Base-by-base conservation (phyloP, 2,113 vertebrate species). In the Microtus oregoni region DNA sequence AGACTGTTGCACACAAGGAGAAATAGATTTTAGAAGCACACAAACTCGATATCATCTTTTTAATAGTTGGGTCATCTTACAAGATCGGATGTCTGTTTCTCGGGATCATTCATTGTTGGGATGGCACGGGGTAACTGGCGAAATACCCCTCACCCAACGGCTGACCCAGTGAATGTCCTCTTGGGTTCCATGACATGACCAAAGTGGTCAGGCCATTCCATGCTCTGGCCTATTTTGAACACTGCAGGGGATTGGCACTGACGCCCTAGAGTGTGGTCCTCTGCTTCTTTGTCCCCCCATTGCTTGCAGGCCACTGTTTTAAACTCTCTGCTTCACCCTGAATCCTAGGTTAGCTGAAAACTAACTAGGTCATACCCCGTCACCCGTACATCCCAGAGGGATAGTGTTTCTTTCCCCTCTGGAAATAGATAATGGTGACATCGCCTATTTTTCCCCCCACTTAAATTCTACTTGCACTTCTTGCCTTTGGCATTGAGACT, bases 321-420 rank as follows among this genome's bases (percentile, higher is more conserved):
- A 72, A 94, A 67, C 3, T 26, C 13, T 14, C 24, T 86, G 2
- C 58, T 90, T 94, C 58, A 86, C 87, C 65, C n/a, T 13, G 2
- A 0, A 4, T 82, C 93, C 94, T 67, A 6, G n/a, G 55, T 91
- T 79, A 86, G 82, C 88, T 68, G 75, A 32, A 89, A 83, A 91
- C 65, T 87, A 86, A 81, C 92, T 47, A 30, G 65, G 86, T 89
- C 78, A 82, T 82, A 90, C 82, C 47, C 86, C 67, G 10, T 41
- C 30, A 61, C 32, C 82, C 52, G 4, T 35, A 72, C 94, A 90
- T 97, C 96, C 96, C 68, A 88, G 61, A 93, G 47, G 87, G 87
- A 67, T 77, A 85, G 17, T 65, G 30, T 97, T 93, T 91, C 86
- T 94, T 93, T 93, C 92, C 91, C 87, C 73, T 92, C 88, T 95